Evolutionary conservation across 1,140 invertebrate species (phyloP), one percentile per base, ranked within the genome.

Genomic region (Caenorhabditis latens): DNA sequence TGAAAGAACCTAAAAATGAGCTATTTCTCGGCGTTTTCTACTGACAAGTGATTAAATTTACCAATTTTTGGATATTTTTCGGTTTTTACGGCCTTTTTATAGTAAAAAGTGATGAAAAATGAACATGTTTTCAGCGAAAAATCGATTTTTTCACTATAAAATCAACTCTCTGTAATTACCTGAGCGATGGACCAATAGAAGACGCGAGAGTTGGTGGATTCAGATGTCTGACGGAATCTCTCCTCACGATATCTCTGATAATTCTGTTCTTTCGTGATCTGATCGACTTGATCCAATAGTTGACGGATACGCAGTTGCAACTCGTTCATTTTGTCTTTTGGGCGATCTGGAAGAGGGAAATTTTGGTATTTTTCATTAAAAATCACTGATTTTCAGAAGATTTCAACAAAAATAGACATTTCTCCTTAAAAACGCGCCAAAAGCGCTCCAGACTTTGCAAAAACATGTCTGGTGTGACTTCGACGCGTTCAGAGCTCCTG

Each of bases 241-340:
- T 99, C 97, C 93, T 99, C 98, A 14, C 98, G 94, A 94, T 98
- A 97, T 93, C 98, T 95, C 93, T 99, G 98, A 94, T 99, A 99
- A 93, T 97, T 99, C 93, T 99, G 98, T 93, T 99, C 98, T 93
- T 99, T 99, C 13, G 96, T 97, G 86, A 99, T 99, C 93, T 99
- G 97, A 88, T 99, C 98, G 4, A 99, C 97, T 57, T 99, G 98
- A 93, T 98, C 97, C 0, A 99, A 93, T 42, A 99, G 94, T 93
- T 99, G 98, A 88, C 97, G 95, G 75, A 99, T 96, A 91, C 98
- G 94, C 13, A 99, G 94, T 93, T 99, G 97, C 9, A 99, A 93
- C 93, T 99, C 97, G 11, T 96, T 96, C 19, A 99, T 94, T 93
- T 99, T 99, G 93, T 99, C 98, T 93, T 98, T 90, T 98, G 96